Evolutionary conservation across 1,140 invertebrate genomes (phyloP), one percentile per base, ranked within the genome.

Genomic region (Platyscapa corneri): DNA sequence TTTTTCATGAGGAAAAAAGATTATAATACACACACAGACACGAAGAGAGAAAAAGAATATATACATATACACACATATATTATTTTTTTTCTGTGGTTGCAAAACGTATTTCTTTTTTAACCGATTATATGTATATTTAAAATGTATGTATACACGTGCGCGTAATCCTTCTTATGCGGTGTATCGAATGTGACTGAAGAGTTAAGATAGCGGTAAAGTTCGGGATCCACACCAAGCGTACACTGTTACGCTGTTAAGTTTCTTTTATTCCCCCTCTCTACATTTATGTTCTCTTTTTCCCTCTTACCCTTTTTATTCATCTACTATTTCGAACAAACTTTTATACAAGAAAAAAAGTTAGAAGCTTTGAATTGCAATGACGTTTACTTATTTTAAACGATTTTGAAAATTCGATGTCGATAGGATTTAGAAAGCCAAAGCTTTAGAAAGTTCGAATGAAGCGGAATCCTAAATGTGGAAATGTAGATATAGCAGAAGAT

Each of bases 131-230:
- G 27, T 65, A 16, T 81, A 49, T 46, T 20, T 30, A 72, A 34
- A 72, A 18, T 30, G n/a, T 49, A 70, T 32, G 30, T 42, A 53
- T 0, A 34, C 37, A 39, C 79, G 72, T 75, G 67, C 86, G 72
- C 87, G 82, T 86, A 84, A 85, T 89, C 87, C 88, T 86, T 88
- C 88, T 88, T 89, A 90, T 89, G 82, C 86, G 90, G 89, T 90
- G 90, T 90, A 88, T 90, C 88, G 90, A 89, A 89, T 88, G 88
- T 91, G 90, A 92, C 91, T 92, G 90, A 91, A 79, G 42, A 76
- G 42, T 39, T 27, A 49, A 53, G 65, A 77, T 39, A 42, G 46
- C 67, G 53, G 72, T 65, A 32, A 70, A 78, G 8, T 37, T n/a
- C 32, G 53, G 53, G 18, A 46, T 32, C 42, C 76, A 16, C 23